Evolutionary conservation across 2,888 invertebrate genomes (phyloP), one percentile per base, ranked within the genome.

Genomic region (Polia nebulosa): DNA sequence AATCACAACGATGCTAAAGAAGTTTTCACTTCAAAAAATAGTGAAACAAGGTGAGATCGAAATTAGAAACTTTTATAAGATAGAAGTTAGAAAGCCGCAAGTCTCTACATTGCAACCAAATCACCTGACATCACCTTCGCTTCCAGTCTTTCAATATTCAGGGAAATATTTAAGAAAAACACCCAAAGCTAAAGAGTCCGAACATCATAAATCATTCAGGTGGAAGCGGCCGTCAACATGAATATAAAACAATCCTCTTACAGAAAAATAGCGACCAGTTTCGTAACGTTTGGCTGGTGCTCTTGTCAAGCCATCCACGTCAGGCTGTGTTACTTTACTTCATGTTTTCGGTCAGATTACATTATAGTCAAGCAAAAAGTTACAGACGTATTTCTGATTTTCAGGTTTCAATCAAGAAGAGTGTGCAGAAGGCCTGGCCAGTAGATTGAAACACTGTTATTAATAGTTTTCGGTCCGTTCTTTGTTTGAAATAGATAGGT

Each of bases 251-350:
- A 69, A 73, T 81, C 71, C 71, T 77, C 62, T 56, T 69, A 56
- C 47, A 58, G 72, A 75, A 60, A 79, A 79, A 83, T 72, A 81
- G 77, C 72, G 66, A 78, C 69, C 72, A 68, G 71, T 75, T 73
- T 69, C 51, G 60, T 57, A 76, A 68, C 67, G 71, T 52, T 61
- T 55, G 51, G 55, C 52, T 63, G 44, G 47, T 76, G 84, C 85
- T 82, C 58, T 85, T 81, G 80, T 84, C 76, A 78, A 84, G 78
- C 72, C 80, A 85, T 83, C 75, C 80, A 68, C 72, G 85, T 85
- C 85, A 82, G 65, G 56, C 47, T 70, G 58, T 20, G 80, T 86
- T 86, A 83, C 73, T 60, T 63, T 29, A 67, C 41, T 80, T 75
- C 66, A 74, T 68, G 62, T 85, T 75, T 74, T 78, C 72, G 73